Conservation (phyloP, 2,797 vertebrate genomes). For the Bovichtus variegatus region DNA sequence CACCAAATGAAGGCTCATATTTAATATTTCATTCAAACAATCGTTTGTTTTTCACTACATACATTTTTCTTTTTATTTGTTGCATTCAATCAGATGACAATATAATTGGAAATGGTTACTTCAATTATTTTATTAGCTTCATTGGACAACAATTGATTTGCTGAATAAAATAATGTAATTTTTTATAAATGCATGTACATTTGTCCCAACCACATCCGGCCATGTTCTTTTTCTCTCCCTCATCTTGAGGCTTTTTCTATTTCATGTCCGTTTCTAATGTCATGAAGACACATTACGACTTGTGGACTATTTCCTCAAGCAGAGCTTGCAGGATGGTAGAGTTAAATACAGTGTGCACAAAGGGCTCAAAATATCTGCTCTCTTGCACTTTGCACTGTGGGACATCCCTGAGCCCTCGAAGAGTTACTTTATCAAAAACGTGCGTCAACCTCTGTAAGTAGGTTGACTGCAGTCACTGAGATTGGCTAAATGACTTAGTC, state of each 20-base stretch:
- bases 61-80: too few relatives aligned
- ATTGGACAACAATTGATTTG: not conserved
- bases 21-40: not conserved
- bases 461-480: conserved; percentile 2
- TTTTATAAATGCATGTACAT: not conserved
- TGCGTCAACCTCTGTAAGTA: conserved; percentile 11
- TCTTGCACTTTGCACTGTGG: conserved; percentile 15
- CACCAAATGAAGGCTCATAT: not conserved
- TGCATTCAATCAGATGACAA: not conserved
- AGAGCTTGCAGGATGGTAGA: not conserved
- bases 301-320: conserved; percentile 9
- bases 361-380: conserved; percentile 13
- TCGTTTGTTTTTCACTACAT: conserved; percentile 23
- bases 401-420: not conserved
- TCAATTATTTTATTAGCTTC: not conserved
- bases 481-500: conserved; percentile 28
- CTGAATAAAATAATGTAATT: not conserved
- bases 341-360: conserved; percentile 3
- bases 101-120: conserved; percentile 18
- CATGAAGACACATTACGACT: not conserved
- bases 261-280: not conserved
- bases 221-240: not conserved
- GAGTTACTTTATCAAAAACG: conserved; percentile 22
- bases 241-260: not conserved
- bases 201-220: not conserved